Evolutionary conservation across 2,797 vertebrate genomes (phyloP).

Genomic region (Premnoplex brunnescens): DNA sequence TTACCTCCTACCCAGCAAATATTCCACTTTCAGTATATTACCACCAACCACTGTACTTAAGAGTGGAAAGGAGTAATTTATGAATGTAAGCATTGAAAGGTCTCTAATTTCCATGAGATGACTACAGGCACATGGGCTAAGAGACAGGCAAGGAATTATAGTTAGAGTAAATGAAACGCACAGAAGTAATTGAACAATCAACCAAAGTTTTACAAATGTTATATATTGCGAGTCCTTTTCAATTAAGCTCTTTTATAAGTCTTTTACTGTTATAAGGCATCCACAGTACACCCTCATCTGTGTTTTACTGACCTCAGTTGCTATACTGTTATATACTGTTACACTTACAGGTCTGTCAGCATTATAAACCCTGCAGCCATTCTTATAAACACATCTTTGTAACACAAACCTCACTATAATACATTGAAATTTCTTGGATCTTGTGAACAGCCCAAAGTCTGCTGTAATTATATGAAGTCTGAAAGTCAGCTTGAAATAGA

Average conservation of each 20-base stretch:
- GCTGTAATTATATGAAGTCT: conserved; percentile 69
- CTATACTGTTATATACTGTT: conserved; percentile 45
- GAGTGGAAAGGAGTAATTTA: conserved; percentile 39
- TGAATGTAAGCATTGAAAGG: conserved; percentile 50
- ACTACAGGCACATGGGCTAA: conserved; percentile 22
- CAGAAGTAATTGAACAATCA: conserved; percentile 62
- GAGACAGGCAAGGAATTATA: conserved; percentile 9
- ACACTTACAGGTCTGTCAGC: conserved; percentile 58
- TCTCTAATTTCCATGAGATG: conserved; percentile 21
- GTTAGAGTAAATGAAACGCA: conserved; percentile 42
- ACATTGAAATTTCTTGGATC: conserved; percentile 68
- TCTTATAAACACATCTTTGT: conserved; percentile 73
- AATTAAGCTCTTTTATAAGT: conserved; percentile 65
- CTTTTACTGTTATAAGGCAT: conserved; percentile 59
- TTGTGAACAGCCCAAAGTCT: conserved; percentile 66
- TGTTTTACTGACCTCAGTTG: conserved; percentile 46
- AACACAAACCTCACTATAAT: conserved; percentile 66
- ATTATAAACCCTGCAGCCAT: conserved; percentile 57
- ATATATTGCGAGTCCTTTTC: conserved; percentile 37
- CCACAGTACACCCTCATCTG: conserved; percentile 50
- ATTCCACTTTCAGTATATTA: conserved; percentile 11
- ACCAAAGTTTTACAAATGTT: conserved; percentile 43
- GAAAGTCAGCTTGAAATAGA: conserved; percentile 74
- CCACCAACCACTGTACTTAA: neutral
- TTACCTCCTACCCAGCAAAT: conserved; percentile 50